phyloP scores from a whole-genome alignment of 2,888 invertebrate species.

The Apodemia zela region DNA sequence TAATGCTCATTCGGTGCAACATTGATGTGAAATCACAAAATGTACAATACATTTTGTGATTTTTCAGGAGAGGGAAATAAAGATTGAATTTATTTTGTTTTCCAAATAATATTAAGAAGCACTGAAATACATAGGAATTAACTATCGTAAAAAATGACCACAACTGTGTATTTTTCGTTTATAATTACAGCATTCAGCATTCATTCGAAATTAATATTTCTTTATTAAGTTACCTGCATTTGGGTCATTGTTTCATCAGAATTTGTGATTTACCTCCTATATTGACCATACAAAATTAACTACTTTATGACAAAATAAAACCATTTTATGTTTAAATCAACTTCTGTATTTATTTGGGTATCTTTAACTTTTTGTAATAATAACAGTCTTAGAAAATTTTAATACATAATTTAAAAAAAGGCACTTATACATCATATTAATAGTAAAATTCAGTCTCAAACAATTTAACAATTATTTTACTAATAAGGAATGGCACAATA shows the following conservation, averaged over 20 bases:
- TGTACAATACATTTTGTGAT: conserved; percentile 14
- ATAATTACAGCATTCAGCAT: conserved; percentile 7
- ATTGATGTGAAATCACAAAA: neutral
- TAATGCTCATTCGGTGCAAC: conserved; percentile 5
- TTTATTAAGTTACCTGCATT: conserved; percentile 12
- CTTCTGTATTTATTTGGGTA: conserved; percentile 7
- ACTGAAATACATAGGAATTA: conserved; percentile 15
- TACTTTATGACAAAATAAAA: conserved; percentile 14
- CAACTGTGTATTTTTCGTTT: conserved; percentile 12
- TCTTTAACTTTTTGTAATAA: conserved; percentile 8
- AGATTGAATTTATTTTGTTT: conserved; percentile 15
- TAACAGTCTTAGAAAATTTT: conserved; percentile 11
- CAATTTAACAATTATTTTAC: conserved; percentile 10
- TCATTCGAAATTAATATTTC: conserved; percentile 4
- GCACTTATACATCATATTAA: conserved; percentile 11
- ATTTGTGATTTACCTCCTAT: conserved; percentile 13
- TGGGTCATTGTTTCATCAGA: conserved; percentile 17
- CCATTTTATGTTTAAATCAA: conserved; percentile 14
- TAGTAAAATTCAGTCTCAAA: conserved; percentile 15
- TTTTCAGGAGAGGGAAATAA: conserved; percentile 16
- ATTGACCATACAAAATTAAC: conserved; percentile 17
- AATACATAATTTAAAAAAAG: conserved; percentile 12
- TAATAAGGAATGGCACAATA: conserved; percentile 13
- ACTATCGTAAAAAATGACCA: conserved; percentile 4
- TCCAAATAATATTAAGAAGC: conserved; percentile 4